phyloP scores from a whole-genome alignment of 2,888 invertebrate species.

The Nomada fucata region DNA sequence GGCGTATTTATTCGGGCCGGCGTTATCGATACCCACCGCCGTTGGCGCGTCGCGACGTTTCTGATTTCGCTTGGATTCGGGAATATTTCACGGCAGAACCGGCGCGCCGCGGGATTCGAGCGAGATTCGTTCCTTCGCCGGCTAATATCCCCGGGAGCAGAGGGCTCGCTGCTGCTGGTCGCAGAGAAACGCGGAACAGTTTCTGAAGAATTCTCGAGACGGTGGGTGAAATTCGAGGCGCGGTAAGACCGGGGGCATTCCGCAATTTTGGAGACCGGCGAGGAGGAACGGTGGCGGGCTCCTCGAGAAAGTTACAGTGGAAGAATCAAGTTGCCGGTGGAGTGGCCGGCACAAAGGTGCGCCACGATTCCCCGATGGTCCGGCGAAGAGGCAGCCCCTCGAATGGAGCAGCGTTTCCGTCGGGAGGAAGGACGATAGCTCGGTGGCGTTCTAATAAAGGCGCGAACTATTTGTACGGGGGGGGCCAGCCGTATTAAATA shows the following conservation, averaged over 20 bases:
- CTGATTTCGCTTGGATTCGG: not conserved
- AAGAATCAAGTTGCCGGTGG: conserved; percentile 52
- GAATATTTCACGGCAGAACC: no score
- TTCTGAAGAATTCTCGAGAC: not conserved
- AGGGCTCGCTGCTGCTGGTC: no score
- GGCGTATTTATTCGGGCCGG: conserved; percentile 15
- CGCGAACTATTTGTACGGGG: conserved; percentile 13
- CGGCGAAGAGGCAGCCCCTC: conserved; percentile 28
- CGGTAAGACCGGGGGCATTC: not conserved
- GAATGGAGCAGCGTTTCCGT: conserved; percentile 47
- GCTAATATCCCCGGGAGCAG: not conserved
- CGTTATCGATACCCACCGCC: conserved; percentile 6
- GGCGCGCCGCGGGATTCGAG: not conserved
- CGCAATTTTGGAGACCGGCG: conserved; percentile 13
- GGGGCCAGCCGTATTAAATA: not conserved
- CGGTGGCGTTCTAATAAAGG: no score
- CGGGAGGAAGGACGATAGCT: conserved; percentile 22
- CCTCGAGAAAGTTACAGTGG: conserved; percentile 47
- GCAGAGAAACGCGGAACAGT: not conserved
- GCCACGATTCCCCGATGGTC: conserved; percentile 27
- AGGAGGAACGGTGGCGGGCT: conserved; percentile 17
- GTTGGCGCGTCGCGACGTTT: not conserved
- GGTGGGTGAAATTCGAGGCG: not conserved
- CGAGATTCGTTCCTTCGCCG: no score
- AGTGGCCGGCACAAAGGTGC: conserved; percentile 56